These are phyloP conservation scores for Phenacoccus solenopsis DNA, from an alignment of 1,140 invertebrate genomes.

Conservation along the genomic window DNA sequence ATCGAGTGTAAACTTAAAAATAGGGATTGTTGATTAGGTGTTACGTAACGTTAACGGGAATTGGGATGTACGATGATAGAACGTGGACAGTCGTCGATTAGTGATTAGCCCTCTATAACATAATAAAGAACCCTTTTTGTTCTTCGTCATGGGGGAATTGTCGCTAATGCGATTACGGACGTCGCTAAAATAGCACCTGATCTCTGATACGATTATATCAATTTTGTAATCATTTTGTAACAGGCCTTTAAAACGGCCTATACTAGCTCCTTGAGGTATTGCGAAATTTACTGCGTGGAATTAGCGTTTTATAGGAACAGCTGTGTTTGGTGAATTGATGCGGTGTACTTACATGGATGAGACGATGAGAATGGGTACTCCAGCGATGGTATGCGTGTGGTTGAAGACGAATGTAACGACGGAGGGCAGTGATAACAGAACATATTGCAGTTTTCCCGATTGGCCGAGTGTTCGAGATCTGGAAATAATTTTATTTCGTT, in stretches of 20 bases:
- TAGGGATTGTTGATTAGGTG: too few species aligned
- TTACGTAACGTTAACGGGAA: not conserved
- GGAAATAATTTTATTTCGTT: too few species aligned
- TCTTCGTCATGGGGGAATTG: not conserved
- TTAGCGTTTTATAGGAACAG: too few species aligned
- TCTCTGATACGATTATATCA: slow-evolving; percentile 8
- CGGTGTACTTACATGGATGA: slow-evolving; percentile 71
- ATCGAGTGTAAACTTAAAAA: too few species aligned
- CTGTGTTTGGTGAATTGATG: too few species aligned
- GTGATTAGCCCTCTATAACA: slow-evolving; percentile 10
- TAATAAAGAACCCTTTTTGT: slow-evolving; percentile 11
- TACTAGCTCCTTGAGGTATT: too few species aligned
- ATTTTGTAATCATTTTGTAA: slow-evolving; percentile 2
- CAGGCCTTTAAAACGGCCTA: not conserved
- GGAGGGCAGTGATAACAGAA: slow-evolving; percentile 93
- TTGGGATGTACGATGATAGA: not conserved
- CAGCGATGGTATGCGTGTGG: slow-evolving; percentile 62
- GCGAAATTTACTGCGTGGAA: too few species aligned
- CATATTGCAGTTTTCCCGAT: too few species aligned
- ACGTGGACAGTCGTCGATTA: not conserved
- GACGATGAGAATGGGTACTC: slow-evolving; percentile 77
- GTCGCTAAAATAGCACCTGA: slow-evolving; percentile 6
- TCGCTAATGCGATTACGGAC: slow-evolving; percentile 5
- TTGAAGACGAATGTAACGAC: slow-evolving; percentile 60
- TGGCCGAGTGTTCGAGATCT: too few species aligned